A percentile compares a stretch with the other conserved stretches of the same genome.
Conservation (phyloP, 23 tunicate genomes). For the Halocynthia roretzi region DNA sequence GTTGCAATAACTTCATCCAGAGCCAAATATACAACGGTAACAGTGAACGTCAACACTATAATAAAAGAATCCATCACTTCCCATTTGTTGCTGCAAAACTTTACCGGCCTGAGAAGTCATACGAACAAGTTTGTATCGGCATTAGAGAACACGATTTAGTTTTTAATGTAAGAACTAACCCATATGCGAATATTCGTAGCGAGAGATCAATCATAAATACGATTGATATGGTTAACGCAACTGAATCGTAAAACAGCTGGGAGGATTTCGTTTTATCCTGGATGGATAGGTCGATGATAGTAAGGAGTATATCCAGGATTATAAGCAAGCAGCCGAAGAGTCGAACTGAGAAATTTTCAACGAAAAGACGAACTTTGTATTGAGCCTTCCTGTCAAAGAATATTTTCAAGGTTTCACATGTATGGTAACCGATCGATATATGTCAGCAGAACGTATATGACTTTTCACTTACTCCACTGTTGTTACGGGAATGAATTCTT, state of each 20-base stretch:
- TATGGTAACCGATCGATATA: not conserved
- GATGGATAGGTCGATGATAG: conserved; percentile 75
- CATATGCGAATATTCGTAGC: conserved; percentile 71
- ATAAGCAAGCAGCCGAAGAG: conserved; percentile 60
- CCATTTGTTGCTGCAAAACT: conserved; percentile 72
- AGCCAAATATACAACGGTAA: conserved; percentile 57
- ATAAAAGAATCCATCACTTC: conserved; percentile 74
- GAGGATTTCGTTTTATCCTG: conserved; percentile 25
- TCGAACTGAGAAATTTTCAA: conserved; percentile 53
- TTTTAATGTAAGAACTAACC: conserved; percentile 26
- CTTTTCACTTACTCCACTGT: conserved; percentile 42
- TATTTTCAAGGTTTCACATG: not conserved
- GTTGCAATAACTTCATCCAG: conserved; percentile 30
- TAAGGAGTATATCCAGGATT: conserved; percentile 63
- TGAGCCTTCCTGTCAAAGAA: conserved; percentile 37
- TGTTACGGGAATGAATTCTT: conserved; percentile 24
- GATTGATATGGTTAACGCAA: conserved; percentile 51
- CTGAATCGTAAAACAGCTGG: conserved; percentile 43
- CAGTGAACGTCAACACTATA: conserved; percentile 61
- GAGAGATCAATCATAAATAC: conserved; percentile 60
- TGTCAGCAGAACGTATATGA: not conserved
- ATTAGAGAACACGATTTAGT: too few relatives aligned
- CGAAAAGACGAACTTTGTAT: conserved; percentile 28
- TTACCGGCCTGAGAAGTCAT: conserved; percentile 32
- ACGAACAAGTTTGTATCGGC: not conserved